Base-by-base conservation (phyloP, 2,888 invertebrate genomes). In the Ectobius pallidus region DNA sequence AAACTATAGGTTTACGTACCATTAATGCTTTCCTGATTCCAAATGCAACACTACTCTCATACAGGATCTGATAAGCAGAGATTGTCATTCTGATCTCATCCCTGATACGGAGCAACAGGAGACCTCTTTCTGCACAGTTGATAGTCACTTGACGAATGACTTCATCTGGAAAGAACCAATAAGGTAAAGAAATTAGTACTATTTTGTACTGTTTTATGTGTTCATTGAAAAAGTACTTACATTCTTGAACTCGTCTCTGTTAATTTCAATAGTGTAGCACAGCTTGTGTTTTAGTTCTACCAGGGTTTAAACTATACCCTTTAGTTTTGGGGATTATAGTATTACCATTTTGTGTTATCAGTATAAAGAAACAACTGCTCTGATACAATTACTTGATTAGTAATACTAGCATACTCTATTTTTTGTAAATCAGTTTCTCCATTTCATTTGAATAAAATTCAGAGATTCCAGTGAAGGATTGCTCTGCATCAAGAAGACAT, bases 1-100 rank as follows among this genome's bases (percentile, higher is more conserved):
- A n/a, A n/a, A n/a, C n/a, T n/a, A n/a, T n/a, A n/a, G n/a, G n/a
- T n/a, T 34, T 61, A 73, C 74, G 70, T 78, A 92, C 92, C 85
- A 95, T 94, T 72, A 99, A 85, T n/a, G 98, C 96, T 86, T 99
- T 99, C 75, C 98, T 89, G 91, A 99, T 96, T 30, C 97, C 98
- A 82, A 97, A 99, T 0, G 98, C 97, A 69, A 98, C 95, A 70
- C 97, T 96, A 83, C 97, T 97, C 82, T 98, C 98, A 81, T 98
- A 97, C 1, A 99, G 86, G 0, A 96, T 95, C 83, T 97, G 96
- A 81, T 97, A 99, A 0, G 98, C 97, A 79, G 96, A 94, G 85
- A 99, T 92, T 0, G 98, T 97, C 92, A 99, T 97, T 76, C 93
- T 88, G 73, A 98, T 92, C 85, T 99, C 99, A 82, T 99, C 98